phyloP scores from a whole-genome alignment of 2,888 invertebrate species.

The Caenorhabditis sp. region DNA sequence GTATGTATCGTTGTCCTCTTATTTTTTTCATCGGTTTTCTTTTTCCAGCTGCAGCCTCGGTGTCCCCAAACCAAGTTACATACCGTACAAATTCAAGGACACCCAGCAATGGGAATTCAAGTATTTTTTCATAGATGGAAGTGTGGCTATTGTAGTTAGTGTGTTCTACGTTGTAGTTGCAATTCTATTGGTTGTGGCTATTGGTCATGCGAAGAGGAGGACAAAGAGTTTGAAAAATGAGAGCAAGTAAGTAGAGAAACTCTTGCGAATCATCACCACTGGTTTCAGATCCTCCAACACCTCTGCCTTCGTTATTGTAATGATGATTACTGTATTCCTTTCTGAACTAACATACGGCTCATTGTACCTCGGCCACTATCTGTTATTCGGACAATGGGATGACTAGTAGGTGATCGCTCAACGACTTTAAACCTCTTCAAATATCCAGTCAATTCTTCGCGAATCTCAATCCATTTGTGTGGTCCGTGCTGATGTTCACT shows the following conservation, averaged over 20 bases:
- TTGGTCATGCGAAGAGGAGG: neutral
- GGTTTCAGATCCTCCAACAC: conserved; percentile 3
- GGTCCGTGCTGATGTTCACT: neutral
- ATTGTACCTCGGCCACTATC: neutral
- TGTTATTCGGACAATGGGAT: neutral
- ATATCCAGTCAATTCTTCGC: no score
- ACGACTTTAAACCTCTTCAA: no score
- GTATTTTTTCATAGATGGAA: neutral
- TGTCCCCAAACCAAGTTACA: neutral
- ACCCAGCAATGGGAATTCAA: neutral
- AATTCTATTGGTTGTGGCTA: neutral
- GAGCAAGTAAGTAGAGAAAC: neutral
- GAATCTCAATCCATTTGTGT: neutral
- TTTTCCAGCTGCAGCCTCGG: neutral
- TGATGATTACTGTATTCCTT: neutral
- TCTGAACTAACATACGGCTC: neutral
- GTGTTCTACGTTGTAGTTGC: neutral
- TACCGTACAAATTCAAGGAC: neutral
- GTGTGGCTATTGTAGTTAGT: neutral
- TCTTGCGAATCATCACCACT: no score
- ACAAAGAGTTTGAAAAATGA: neutral
- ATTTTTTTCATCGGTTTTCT: no score
- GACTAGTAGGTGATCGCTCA: neutral
- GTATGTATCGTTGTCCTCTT: no score
- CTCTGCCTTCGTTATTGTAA: neutral